Evolutionary conservation across 2,888 invertebrate genomes (phyloP), one percentile per base, ranked within the genome.

Genomic region (Dicyrtoma fusca): DNA sequence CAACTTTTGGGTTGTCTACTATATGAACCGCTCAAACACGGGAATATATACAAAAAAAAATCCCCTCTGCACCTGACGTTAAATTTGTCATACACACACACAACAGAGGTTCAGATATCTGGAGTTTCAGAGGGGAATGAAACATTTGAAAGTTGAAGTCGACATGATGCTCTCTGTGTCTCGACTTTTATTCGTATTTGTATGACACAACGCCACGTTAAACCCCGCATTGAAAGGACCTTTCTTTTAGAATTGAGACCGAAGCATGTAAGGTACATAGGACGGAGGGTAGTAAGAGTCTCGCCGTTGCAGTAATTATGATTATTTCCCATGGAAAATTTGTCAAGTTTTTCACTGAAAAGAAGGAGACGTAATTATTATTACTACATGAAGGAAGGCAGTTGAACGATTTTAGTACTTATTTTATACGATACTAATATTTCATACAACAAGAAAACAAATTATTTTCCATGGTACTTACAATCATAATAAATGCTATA

Each of bases 51-150:
- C 47, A 23, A 63, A 61, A 61, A 61, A 42, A 51, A 25, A 42
- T 21, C 61, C 59, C 47, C 49, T 23, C 25, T 76, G 79, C 79
- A 79, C 79, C 79, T 79, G 79, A 79, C 79, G 76, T 75, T 71
- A 74, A 77, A 79, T 79, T 79, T 78, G 77, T 79, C 79, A 79
- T 77, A 79, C 25, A 62, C 21, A 19, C 4, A 14, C 3, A 69
- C 17, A 23, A n/a, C 2, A 1, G 3, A 42, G 6, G 61, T 10
- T 26, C n/a, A 61, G 34, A 61, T 10, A 42, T 61, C 23, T 17
- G 11, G 49, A 3, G 11, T n/a, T 17, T 23, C 14, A 61, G 26
- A 55, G 23, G 55, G 23, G 55, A 55, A 55, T 55, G 55, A 55
- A 55, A 55, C 55, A 55, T 55, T 34, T 34, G 34, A 34, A 34